Evolutionary conservation across 92 coral and sea anemone genomes (phyloP).

Genomic region (Umimayanthus kanabou): DNA sequence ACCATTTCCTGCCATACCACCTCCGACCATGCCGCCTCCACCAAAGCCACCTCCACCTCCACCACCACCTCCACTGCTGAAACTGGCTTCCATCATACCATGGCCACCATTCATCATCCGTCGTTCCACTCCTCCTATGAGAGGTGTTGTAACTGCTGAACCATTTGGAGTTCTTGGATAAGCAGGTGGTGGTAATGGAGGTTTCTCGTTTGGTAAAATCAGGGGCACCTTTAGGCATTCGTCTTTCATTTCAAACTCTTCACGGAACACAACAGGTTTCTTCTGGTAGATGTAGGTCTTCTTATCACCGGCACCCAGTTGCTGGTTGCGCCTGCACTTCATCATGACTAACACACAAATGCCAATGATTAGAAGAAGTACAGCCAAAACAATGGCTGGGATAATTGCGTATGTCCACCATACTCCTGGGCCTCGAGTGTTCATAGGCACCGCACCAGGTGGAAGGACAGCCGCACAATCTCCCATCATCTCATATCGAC

Average conservation of each 20-base stretch:
- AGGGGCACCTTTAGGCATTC: conserved; percentile 83
- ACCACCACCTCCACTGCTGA: conserved; percentile 36
- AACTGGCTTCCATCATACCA: conserved; percentile 35
- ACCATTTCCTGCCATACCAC: conserved; percentile 22
- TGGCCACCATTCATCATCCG: conserved; percentile 38
- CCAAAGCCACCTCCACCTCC: conserved; percentile 35
- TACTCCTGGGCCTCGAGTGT: conserved; percentile 58
- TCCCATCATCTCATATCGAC: conserved; percentile 55
- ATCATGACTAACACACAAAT: conserved; percentile 74
- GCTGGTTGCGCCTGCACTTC: conserved; percentile 78
- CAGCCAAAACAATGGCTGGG: conserved; percentile 93
- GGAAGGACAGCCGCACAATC: conserved; percentile 52
- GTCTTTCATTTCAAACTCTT: conserved; percentile 93
- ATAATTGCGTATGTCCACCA: conserved; percentile 98
- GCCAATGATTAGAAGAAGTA: conserved; percentile 81
- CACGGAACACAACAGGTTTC: conserved; percentile 95
- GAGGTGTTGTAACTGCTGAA: conserved; percentile 74
- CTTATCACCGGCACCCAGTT: conserved; percentile 74
- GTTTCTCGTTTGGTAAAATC: conserved; percentile 92
- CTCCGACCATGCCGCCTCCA: conserved; percentile 27
- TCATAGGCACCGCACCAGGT: conserved; percentile 48
- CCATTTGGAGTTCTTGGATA: conserved; percentile 88
- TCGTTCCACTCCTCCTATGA: conserved; percentile 56
- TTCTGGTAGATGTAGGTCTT: conserved; percentile 87
- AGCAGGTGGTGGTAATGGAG: conserved; percentile 96